A percentile compares a stretch with the other conserved stretches of the same genome.
These are phyloP conservation scores for Lacerta agilis DNA, from an alignment of 2,797 vertebrate species.

Conservation along the genomic window DNA sequence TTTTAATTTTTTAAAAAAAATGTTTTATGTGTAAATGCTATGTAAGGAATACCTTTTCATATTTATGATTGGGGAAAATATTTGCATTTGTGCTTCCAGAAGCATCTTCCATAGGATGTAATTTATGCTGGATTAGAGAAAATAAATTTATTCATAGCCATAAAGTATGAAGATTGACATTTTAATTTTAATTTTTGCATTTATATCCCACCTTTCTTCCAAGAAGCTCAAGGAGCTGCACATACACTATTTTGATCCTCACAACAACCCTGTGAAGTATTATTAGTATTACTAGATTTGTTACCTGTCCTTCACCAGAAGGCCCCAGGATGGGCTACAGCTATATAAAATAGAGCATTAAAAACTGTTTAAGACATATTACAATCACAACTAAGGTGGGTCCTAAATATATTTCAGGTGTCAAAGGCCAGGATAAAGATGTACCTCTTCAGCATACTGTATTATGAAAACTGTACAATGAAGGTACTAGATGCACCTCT, in stretches of 20 bases:
- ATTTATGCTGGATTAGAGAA: background rate
- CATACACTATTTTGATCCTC: background rate
- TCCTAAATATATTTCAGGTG: no score
- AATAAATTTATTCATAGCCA: background rate
- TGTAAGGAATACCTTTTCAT: slow-evolving; percentile 30
- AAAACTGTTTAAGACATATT: no score
- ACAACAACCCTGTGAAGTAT: background rate
- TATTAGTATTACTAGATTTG: no score
- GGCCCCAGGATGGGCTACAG: no score
- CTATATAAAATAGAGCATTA: no score
- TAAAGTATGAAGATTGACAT: background rate
- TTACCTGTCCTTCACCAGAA: no score
- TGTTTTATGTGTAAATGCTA: slow-evolving; percentile 35
- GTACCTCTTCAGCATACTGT: no score
- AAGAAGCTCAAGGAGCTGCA: background rate
- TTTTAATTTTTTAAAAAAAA: slow-evolving; percentile 34
- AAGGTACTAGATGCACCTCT: no score
- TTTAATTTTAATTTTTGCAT: background rate
- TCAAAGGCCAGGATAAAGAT: no score
- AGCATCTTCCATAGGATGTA: background rate
- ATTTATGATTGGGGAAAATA: background rate
- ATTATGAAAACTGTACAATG: no score
- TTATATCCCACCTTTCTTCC: background rate
- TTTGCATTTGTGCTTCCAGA: slow-evolving; percentile 6
- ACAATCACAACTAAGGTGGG: no score